A percentile compares a stretch with the other conserved stretches of the same genome.
phyloP scores from a whole-genome alignment of 2,888 invertebrate species.

The Tachina lurida region DNA sequence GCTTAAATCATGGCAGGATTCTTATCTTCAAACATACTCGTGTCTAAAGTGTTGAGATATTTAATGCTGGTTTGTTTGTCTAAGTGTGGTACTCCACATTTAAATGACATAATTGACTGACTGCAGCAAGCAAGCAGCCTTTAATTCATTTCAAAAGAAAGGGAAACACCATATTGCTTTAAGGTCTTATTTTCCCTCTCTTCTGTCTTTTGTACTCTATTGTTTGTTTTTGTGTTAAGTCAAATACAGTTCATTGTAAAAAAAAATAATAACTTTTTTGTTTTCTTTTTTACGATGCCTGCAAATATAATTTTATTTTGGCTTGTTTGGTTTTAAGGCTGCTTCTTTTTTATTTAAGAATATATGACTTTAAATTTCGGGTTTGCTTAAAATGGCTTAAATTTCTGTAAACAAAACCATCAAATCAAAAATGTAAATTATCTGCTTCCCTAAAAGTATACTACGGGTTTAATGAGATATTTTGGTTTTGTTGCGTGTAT shows the following conservation, averaged over 20 bases:
- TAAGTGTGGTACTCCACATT: conserved; percentile 61
- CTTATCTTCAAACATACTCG: conserved; percentile 12
- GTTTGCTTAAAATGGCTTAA: conserved; percentile 6
- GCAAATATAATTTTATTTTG: conserved; percentile 1
- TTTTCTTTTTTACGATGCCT: neutral
- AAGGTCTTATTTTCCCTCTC: conserved; percentile 1
- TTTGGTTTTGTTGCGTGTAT: neutral
- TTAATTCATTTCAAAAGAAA: conserved; percentile 2
- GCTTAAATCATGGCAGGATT: neutral
- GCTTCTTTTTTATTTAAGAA: too few relatives aligned
- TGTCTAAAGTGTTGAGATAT: conserved; percentile 11
- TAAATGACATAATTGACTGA: conserved; percentile 74
- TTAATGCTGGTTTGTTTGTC: conserved; percentile 11
- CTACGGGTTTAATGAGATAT: conserved; percentile 16
- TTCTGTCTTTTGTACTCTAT: neutral
- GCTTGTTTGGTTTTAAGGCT: neutral
- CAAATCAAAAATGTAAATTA: conserved; percentile 48
- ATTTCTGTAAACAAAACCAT: conserved; percentile 2
- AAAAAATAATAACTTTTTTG: neutral
- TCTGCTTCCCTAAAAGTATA: conserved; percentile 37
- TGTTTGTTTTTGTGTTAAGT: conserved; percentile 8
- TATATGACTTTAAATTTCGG: conserved; percentile 28
- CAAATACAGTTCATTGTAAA: conserved; percentile 5
- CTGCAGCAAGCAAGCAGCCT: conserved; percentile 48
- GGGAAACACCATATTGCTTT: conserved; percentile 32